Evolutionary conservation across 2,113 vertebrate genomes (phyloP).

Genomic region (Prunella himalayana): DNA sequence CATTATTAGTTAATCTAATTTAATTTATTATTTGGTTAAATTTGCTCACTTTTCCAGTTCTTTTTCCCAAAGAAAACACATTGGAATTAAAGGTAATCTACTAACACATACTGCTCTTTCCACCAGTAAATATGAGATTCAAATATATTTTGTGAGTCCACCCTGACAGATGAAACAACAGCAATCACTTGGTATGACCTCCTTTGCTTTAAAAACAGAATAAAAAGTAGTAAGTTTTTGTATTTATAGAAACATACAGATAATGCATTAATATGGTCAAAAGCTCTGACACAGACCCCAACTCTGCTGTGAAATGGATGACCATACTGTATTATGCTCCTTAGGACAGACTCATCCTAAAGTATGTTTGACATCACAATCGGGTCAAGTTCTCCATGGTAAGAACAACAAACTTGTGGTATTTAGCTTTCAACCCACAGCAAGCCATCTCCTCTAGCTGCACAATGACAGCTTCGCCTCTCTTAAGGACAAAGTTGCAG

Average conservation of each 20-base stretch:
- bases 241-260: background rate
- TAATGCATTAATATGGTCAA: background rate
- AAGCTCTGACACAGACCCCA: background rate
- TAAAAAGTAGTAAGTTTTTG: background rate
- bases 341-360: background rate
- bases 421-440: background rate
- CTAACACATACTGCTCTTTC: background rate
- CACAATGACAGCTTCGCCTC: accelerated
- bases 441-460: background rate
- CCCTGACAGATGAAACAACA: background rate
- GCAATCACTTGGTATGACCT: background rate
- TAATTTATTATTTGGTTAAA: background rate
- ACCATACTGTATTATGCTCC: background rate
- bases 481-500: background rate
- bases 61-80: background rate
- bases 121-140: background rate
- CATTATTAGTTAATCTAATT: background rate
- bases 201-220: background rate
- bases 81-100: background rate
- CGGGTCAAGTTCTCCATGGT: background rate
- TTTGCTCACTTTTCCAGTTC: background rate
- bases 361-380: background rate
- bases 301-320: background rate
- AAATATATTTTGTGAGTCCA: background rate
- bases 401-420: background rate